Evolutionary conservation across 2,888 invertebrate species (phyloP), one percentile per base, ranked within the genome.

Genomic region (Gastrophysa polygoni): DNA sequence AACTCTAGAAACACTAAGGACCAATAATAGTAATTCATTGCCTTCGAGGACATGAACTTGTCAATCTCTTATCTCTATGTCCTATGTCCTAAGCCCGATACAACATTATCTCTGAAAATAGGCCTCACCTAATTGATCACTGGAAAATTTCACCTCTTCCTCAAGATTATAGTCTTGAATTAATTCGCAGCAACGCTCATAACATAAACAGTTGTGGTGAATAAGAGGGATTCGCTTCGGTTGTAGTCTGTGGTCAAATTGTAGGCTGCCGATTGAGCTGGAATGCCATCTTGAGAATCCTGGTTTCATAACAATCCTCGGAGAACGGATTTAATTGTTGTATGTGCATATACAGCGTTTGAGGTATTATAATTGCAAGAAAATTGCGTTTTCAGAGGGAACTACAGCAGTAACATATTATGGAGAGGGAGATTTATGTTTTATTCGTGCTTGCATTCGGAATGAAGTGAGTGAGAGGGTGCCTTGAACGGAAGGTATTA

Each of bases 281-380:
- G 51, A 18, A 29, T 20, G 69, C 71, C 69, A 68, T 74, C 73
- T 73, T 73, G 72, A 73, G 72, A 71, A 72, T 70, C 69, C 73
- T 55, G 63, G 60, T 68, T 74, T 76, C 74, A 75, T 74, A 78
- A 77, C 72, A 14, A 14, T 14, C 38, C 38, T 75, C 72, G 71
- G 68, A 68, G 69, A 76, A 72, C 74, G 72, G 78, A 77, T 78
- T 78, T 77, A 77, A 78, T 77, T 76, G 77, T 78, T 75, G 18
- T 70, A 74, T 60, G 73, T 73, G 72, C 73, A 74, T 73, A 74
- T 72, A 72, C 71, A 74, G 73, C 70, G 73, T 74, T 65, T 71
- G 71, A 51, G 71, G 74, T 61, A 74, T 73, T 69, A 17, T 43
- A 24, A 54, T 54, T 54, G 54, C 24, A 14, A 14, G 54, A 38